Evolutionary conservation across 2,888 invertebrate species (phyloP), one percentile per base, ranked within the genome.

Genomic region (Zygogramma bicolorata): DNA sequence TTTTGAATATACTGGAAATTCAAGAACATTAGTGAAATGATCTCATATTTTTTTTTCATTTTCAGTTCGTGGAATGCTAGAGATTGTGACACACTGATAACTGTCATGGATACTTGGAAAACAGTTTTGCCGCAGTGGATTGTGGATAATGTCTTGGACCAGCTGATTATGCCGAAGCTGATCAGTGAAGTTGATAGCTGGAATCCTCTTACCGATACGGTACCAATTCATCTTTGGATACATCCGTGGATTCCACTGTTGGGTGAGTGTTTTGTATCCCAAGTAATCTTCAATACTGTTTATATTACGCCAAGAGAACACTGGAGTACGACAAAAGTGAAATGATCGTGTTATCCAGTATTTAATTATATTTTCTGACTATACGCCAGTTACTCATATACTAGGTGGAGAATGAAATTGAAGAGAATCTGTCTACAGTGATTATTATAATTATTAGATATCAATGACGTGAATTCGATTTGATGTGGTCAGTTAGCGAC

Each of bases 161-260:
- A 96, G 80, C 88, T 94, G 61, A 90, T 98, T 62, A 88, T 96
- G 81, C 96, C 97, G 0, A 90, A 92, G 46, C 85, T 95, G 40
- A 89, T 91, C 20, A 87, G 90, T 0, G 96, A 94, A 78, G 97
- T 97, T 0, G 91, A 94, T 57, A 91, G 90, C 66, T 99, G 99
- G 99, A 96, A 99, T 89, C 99, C 99, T 0, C 90, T 97, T 1
- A 94, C 94, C 0, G 99, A 99, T 85, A 95, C 95, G 0, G 92
- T 97, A 77, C 99, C 99, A 13, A 95, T 99, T 77, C 98, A 99
- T 86, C 92, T 94, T 3, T 99, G 99, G 99, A 93, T 98, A 73
- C 93, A 98, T 86, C 99, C 99, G 0, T 99, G 99, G 99, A 91
- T 97, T 72, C 93, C 94, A 0, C 87, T 96, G 6, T 91, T 98